phyloP scores from a whole-genome alignment of 1,140 invertebrate genomes.

The Schlechtendalia chinensis region DNA sequence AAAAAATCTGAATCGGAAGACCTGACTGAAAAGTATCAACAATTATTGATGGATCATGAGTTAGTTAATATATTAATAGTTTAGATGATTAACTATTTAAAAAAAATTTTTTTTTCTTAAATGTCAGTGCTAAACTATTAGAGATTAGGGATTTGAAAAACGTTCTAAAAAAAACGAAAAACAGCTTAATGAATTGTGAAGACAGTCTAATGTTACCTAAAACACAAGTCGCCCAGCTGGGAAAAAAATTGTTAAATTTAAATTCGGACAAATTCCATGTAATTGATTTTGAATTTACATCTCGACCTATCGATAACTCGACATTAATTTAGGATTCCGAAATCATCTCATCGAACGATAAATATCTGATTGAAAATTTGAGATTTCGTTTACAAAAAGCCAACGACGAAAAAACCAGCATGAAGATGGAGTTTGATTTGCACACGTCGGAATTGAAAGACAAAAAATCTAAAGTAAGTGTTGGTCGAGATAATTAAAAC shows the following conservation, averaged over 20 bases:
- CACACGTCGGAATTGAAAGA: conserved; percentile 29
- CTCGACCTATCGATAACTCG: not conserved
- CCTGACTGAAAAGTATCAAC: not conserved
- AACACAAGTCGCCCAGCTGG: conserved; percentile 1
- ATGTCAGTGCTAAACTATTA: not conserved
- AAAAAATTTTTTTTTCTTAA: no score
- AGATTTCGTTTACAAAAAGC: not conserved
- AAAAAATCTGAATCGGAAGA: not conserved
- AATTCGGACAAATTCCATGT: not conserved
- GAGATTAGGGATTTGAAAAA: not conserved
- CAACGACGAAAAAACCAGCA: not conserved
- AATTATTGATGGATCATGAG: conserved; percentile 2
- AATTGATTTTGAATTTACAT: not conserved
- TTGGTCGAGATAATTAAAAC: not conserved
- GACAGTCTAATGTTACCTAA: not conserved
- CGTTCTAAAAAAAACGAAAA: not conserved
- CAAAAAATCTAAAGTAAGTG: conserved; percentile 27
- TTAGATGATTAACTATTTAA: no score
- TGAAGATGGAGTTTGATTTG: conserved; percentile 15
- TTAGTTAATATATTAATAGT: not conserved
- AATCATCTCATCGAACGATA: not conserved
- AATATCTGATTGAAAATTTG: conserved; percentile 25
- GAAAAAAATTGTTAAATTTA: conserved; percentile 32
- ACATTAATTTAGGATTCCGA: not conserved
- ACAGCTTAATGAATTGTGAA: not conserved